Conservation (phyloP, 1,140 invertebrate species). For the Drosophila rhopaloa region DNA sequence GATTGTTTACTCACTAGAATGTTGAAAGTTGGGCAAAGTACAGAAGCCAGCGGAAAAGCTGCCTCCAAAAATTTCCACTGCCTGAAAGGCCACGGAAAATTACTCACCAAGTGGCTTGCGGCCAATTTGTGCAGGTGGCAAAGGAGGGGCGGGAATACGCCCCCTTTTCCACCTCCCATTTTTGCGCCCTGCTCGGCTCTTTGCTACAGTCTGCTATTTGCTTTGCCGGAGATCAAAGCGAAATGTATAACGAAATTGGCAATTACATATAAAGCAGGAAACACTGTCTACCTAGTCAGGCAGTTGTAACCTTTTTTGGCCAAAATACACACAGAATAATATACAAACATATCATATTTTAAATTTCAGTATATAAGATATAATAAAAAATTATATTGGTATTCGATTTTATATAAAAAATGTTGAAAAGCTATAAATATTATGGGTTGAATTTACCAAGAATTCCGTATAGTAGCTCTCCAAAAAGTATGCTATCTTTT, state of each 20-base stretch:
- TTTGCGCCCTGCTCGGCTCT: conserved; percentile 8
- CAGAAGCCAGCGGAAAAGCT: conserved; percentile 12
- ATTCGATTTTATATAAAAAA: too few relatives aligned
- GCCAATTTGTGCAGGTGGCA: conserved; percentile 61
- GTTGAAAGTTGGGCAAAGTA: conserved; percentile 4
- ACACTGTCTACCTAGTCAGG: conserved; percentile 50
- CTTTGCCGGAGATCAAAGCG: conserved; percentile 74
- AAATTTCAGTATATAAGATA: background rate
- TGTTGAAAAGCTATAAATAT: too few relatives aligned
- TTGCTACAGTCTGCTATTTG: conserved; percentile 35
- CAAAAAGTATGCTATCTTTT: conserved; percentile 5
- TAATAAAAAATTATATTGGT: too few relatives aligned
- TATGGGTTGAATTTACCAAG: too few relatives aligned
- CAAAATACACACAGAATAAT: background rate
- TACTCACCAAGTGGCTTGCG: conserved; percentile 64
- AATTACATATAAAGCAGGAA: conserved; percentile 75
- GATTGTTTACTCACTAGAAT: conserved; percentile 30
- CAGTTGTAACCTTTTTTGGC: background rate
- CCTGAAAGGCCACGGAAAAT: conserved; percentile 49
- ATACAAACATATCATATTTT: too few relatives aligned
- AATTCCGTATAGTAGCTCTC: background rate
- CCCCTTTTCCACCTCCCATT: conserved; percentile 11
- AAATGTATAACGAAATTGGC: conserved; percentile 79
- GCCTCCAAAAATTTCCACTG: conserved; percentile 27
- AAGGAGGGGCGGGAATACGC: conserved; percentile 15